Percentiles rank a stretch among this genome's conserved stretches.
Evolutionary conservation across 2,797 vertebrate species (phyloP).

Genomic region (Steatocranus sp.): DNA sequence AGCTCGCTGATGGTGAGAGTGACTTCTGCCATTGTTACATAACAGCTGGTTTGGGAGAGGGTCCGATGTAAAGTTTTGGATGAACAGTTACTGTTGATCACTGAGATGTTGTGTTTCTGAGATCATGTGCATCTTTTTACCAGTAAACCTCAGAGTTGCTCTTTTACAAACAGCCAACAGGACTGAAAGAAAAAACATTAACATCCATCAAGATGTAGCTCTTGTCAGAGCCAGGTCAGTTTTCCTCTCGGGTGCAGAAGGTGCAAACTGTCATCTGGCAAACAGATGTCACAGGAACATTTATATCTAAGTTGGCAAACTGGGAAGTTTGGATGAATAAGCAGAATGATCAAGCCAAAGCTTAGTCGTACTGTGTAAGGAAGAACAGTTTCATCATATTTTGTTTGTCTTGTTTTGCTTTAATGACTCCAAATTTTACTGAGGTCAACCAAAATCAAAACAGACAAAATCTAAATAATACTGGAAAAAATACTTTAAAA

Average conservation of each 20-base stretch:
- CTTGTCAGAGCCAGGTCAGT: not conserved
- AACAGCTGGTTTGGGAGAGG: not conserved
- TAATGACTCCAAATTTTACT: not conserved
- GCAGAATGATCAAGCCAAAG: not conserved
- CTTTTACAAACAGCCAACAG: not conserved
- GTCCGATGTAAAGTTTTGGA: not conserved
- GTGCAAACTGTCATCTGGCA: not conserved
- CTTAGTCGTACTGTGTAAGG: not conserved
- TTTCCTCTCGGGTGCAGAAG: not conserved
- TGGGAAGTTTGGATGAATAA: not conserved
- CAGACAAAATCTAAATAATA: not conserved
- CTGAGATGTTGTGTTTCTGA: rapidly evolving
- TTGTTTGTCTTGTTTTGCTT: not conserved
- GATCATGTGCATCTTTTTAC: not conserved
- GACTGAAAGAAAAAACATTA: not conserved
- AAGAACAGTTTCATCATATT: not conserved
- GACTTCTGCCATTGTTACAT: not conserved
- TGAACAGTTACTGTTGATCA: rapidly evolving
- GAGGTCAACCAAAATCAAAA: not conserved
- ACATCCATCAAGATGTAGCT: not conserved
- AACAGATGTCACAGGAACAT: constrained; percentile 23
- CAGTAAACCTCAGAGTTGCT: not conserved
- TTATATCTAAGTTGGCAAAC: not conserved
- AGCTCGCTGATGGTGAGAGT: not conserved
- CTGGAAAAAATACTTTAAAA: not conserved